Evolutionary conservation across 2,797 vertebrate species (phyloP).

Genomic region (Phataginus tetradactyla): DNA sequence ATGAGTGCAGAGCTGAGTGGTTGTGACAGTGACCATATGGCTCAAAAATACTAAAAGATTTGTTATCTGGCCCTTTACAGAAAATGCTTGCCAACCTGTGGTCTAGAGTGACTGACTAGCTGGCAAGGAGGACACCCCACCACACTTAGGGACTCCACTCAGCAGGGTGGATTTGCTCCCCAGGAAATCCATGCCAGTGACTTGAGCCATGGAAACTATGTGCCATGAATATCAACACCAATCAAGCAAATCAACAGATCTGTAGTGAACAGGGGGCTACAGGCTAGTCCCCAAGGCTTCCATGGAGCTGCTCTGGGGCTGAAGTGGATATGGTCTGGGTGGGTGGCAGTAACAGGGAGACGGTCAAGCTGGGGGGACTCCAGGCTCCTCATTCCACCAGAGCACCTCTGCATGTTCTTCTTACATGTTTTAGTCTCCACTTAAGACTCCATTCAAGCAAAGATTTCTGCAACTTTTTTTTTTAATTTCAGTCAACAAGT

Average conservation of each 20-base stretch:
- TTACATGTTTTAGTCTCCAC: background rate
- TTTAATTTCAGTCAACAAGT: background rate
- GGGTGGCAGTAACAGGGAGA: background rate
- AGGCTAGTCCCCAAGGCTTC: background rate
- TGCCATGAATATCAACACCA: background rate
- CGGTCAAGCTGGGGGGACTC: background rate
- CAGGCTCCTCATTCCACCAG: background rate
- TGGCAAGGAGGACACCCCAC: background rate
- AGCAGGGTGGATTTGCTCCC: background rate
- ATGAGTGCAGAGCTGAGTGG: background rate
- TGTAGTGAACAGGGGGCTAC: background rate
- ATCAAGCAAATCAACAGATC: background rate
- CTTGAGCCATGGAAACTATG: background rate
- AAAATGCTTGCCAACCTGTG: background rate
- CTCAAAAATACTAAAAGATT: conserved; percentile 32
- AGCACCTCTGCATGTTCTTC: background rate
- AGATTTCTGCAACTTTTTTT: background rate
- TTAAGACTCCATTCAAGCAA: background rate
- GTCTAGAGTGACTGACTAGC: background rate
- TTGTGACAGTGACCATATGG: conserved; percentile 55
- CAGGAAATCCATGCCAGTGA: background rate
- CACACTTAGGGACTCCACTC: background rate
- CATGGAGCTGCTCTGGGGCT: background rate
- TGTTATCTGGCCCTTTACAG: background rate
- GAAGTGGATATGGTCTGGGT: accelerated